Evolutionary conservation across 1,140 invertebrate genomes (phyloP), one percentile per base, ranked within the genome.

Genomic region (Cyrtorhinus lividipennis): DNA sequence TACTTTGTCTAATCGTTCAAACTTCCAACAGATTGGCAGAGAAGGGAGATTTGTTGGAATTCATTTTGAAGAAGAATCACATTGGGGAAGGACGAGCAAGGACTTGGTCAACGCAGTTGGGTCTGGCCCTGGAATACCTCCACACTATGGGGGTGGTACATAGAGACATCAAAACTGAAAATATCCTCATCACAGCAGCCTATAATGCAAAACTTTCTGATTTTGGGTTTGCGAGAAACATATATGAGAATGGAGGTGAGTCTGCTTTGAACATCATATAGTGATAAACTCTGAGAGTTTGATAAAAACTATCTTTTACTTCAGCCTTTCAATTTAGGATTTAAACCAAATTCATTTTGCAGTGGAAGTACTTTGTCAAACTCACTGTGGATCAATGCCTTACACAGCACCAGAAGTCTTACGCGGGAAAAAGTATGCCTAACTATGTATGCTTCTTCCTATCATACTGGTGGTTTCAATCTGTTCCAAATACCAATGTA

Each of bases 131-230:
- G 44, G 73, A 79, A 56, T 83, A 86, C 70, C 81, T 87, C 74
- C 84, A 86, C 70, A 78, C 78, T 24, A 71, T 78, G 53, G 81
- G 82, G 48, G 80, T 85, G 60, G 80, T 84, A 60, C 83, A 85
- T 73, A 78, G 85, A 62, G 84, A 87, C 72, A 72, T 87, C 60
- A 86, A 87, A 74, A 85, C 86, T 82, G 84, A 87, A 70, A 87
- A 87, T 68, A 81, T 87, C 25, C 73, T 94, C 10, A 74, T 94
- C 0, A 90, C 89, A 2, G 78, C 81, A 59, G 18, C 27, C 2
- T 78, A 82, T 25, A 86, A 86, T 71, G 83, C 90, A 0, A 92
- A 92, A 71, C 72, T 93, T 24, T 88, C 89, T 1, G 91, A 94
- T 74, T 93, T 93, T 72, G 90, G 91, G 12, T 94, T 93, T 71